Evolutionary conservation across 2,113 vertebrate genomes (phyloP).

Genomic region (Toxostoma redivivum): DNA sequence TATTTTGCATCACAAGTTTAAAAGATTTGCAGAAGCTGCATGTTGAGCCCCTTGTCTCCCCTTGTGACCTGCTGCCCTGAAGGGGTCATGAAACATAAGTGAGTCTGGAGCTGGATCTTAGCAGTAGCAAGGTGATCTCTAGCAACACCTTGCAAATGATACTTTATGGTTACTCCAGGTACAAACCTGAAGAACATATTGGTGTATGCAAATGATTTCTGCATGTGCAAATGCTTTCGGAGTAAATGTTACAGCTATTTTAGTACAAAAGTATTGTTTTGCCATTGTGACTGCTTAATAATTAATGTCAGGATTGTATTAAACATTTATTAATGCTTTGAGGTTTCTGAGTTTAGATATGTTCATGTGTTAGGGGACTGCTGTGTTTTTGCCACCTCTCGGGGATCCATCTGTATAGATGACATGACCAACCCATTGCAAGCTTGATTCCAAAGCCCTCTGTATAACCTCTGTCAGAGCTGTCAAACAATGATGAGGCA

Average conservation of each 20-base stretch:
- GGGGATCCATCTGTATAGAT: neutral
- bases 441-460: neutral
- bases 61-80: neutral
- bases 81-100: too few relatives aligned
- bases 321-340: neutral
- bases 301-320: neutral
- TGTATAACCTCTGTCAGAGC: neutral
- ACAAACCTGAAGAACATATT: neutral
- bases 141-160: neutral
- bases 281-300: neutral
- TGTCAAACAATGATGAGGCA: neutral
- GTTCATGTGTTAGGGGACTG: neutral
- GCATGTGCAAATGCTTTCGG: neutral
- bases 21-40: neutral
- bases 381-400: neutral
- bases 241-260: neutral
- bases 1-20: neutral
- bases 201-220: neutral
- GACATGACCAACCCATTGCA: neutral
- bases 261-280: neutral
- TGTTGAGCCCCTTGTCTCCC: neutral
- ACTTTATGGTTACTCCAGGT: too few relatives aligned
- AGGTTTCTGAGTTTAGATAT: neutral
- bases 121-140: neutral
- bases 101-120: neutral